Evolutionary conservation across 2,797 vertebrate genomes (phyloP).

Genomic region (Chanos chanos): DNA sequence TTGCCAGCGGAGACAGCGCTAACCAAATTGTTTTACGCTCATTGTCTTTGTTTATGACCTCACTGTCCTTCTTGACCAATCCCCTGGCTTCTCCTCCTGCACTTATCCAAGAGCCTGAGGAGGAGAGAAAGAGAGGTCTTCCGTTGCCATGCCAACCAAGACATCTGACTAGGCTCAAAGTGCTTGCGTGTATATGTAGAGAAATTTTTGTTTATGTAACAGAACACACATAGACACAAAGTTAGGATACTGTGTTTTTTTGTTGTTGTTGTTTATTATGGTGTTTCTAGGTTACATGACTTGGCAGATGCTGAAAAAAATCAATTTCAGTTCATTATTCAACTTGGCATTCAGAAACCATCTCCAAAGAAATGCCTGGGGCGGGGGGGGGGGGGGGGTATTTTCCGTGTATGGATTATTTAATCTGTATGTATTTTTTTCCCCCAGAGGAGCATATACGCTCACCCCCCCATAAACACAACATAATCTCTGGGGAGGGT

Average conservation of each 20-base stretch:
- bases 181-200: not conserved
- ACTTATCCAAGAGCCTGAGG: conserved; percentile 15
- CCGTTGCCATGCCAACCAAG: conserved; percentile 39
- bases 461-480: conserved; percentile 44
- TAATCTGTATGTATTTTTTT: no score
- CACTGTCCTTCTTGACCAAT: conserved; percentile 7
- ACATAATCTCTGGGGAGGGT: conserved; percentile 40
- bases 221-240: not conserved
- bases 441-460: no score
- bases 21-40: conserved; percentile 35
- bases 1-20: conserved; percentile 39
- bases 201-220: not conserved
- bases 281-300: conserved; percentile 46
- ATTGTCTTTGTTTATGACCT: conserved; percentile 5
- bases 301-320: conserved; percentile 45
- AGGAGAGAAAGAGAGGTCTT: conserved; percentile 2
- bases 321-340: conserved; percentile 18
- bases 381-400: no score
- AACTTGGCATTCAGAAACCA: no score
- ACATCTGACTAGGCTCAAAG: conserved; percentile 7
- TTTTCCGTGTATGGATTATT: no score
- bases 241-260: conserved; percentile 40
- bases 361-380: no score
- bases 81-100: conserved; percentile 13
- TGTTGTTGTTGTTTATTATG: conserved; percentile 55